Evolutionary conservation across 1,140 invertebrate genomes (phyloP).

Genomic region (Agrypnia vestita): DNA sequence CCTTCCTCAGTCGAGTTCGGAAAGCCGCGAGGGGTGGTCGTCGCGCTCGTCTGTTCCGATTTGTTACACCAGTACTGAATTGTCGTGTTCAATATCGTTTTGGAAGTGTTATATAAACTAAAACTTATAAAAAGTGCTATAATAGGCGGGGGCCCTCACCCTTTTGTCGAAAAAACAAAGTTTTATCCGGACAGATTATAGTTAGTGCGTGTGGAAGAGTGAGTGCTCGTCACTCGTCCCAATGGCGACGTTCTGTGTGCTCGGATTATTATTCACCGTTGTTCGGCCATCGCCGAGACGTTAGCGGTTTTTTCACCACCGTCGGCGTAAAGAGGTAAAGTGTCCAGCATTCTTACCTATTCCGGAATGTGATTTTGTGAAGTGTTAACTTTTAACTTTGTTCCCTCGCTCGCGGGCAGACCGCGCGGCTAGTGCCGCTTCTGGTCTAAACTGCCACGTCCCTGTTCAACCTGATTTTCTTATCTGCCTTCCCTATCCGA

Average conservation of each 20-base stretch:
- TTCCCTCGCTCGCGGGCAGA: background rate
- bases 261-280: constrained; percentile 52
- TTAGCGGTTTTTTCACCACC: constrained; percentile 45
- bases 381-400: constrained; percentile 8
- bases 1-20: constrained; percentile 52
- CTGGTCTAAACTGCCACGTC: constrained; percentile 42
- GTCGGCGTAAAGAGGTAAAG: constrained; percentile 39
- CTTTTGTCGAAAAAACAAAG: constrained; percentile 26
- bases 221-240: constrained; percentile 31
- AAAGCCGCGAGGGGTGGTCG: constrained; percentile 41
- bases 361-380: background rate
- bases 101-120: constrained; percentile 52
- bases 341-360: constrained; percentile 26
- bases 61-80: constrained; percentile 39
- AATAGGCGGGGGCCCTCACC: background rate
- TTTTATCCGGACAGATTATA: constrained; percentile 38
- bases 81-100: constrained; percentile 52
- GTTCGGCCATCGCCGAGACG: constrained; percentile 47
- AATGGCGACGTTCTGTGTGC: constrained; percentile 52
- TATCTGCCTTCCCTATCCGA: constrained; percentile 38
- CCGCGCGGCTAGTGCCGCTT: background rate
- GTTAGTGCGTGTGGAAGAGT: constrained; percentile 33
- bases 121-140: constrained; percentile 47
- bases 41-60: background rate
- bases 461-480: constrained; percentile 43